Evolutionary conservation across 2,113 vertebrate genomes (phyloP), one percentile per base, ranked within the genome.

Genomic region (Malurus elegans): DNA sequence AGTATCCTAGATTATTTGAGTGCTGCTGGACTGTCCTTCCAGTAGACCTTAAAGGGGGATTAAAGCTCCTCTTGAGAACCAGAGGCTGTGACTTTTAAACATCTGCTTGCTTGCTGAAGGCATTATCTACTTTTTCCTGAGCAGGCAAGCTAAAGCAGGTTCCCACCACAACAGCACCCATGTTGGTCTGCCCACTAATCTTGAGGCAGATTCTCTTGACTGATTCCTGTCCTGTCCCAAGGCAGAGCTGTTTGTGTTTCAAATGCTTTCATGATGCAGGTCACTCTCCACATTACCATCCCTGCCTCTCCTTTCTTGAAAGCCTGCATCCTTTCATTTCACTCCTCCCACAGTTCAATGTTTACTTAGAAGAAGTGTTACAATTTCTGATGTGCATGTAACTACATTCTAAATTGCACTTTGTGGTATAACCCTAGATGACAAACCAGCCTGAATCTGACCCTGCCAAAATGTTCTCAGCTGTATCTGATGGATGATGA

Each of bases 261-360:
- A 36, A 32, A 9, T 51, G 36, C n/a, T 86, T 12, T 51, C 19
- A 26, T 31, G 17, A 6, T 51, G 42, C 25, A 57, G 14, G 6
- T 51, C 4, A 2, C 31, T 62, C n/a, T 5, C 21, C 4, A 36
- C 29, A 25, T 86, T 2, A 2, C 19, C 0, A 0, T 57, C 25
- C 18, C 38, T 62, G 29, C 26, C 21, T n/a, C 50, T 53, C 4
- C 50, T 42, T 69, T 26, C 44, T 53, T 57, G 58, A 69, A 80
- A 71, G 8, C 28, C 32, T 0, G 0, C 25, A 25, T 45, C 12
- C 14, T 4, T 25, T 36, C 29, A 14, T 42, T 57, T 18, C 47
- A 72, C 9, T 34, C 11, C 8, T 50, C 18, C 21, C 47, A 31
- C 44, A 1, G 1, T 42, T 79, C 29, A 21, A 36, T 69, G 18